Evolutionary conservation across 2,113 vertebrate species (phyloP), one percentile per base, ranked within the genome.

Genomic region (Syngnathoides biaculeatus): DNA sequence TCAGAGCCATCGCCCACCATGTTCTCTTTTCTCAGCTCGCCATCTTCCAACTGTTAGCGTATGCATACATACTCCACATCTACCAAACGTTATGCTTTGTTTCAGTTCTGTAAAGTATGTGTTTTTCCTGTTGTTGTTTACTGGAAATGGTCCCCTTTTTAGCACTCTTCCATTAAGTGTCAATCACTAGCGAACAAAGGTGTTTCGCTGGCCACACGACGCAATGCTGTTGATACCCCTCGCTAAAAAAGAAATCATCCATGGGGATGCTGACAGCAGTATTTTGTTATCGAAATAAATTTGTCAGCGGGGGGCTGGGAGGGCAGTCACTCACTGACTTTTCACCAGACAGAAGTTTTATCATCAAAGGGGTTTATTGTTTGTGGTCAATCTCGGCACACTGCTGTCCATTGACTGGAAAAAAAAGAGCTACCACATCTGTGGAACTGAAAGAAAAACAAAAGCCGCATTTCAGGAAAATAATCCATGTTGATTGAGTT

Each of bases 1-100:
- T 81, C 68, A 85, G 77, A 70, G 82, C 82, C 68, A 62, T 79
- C 69, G 70, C 82, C 79, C 86, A 85, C 86, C 80, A 74, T 73
- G 68, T 70, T 74, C 79, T 73, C 69, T 65, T 83, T 75, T 78
- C 68, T 64, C 0, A 58, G 57, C 61, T 35, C 38, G 66, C 39
- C 67, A 26, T 66, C 56, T 56, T 43, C 24, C 20, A 19, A 50
- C 47, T 50, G 47, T 20, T 50, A 8, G 19, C 40, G 3, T 40
- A 15, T 19, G 42, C 56, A 61, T 53, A 52, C 30, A 22, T 38
- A 10, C 17, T 35, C 12, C 5, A 11, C 22, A 39, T 59, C 30
- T 19, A 38, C 8, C 35, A 59, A 39, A 9, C 9, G 39, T 24
- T 13, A 14, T 53, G n/a, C 11, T 53, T 53, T 3, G 2, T 53